Percentiles rank a stretch among this genome's conserved stretches.
These are phyloP conservation scores for Brenthis hecate DNA, from an alignment of 2,888 invertebrate species.

Conservation along the genomic window DNA sequence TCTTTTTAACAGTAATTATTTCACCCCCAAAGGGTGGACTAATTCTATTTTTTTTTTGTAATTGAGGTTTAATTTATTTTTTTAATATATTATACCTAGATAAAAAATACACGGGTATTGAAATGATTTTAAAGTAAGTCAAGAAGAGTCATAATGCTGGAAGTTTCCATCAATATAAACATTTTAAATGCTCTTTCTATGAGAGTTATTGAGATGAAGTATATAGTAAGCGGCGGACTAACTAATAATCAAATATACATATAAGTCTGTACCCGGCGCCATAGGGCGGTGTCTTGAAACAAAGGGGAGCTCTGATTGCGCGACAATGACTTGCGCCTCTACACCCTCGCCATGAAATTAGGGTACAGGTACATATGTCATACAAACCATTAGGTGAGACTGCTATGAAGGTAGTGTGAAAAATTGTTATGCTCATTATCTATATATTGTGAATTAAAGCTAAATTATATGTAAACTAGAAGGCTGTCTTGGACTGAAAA, in stretches of 20 bases:
- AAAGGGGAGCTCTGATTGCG: conserved; percentile 68
- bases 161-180: no score
- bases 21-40: no score
- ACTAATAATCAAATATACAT: not conserved
- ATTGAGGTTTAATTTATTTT: no score
- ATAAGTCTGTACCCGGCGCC: conserved; percentile 27
- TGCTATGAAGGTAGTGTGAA: conserved; percentile 5
- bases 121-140: no score
- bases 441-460: not conserved
- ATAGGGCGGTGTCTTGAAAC: conserved; percentile 51
- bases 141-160: no score
- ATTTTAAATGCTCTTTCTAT: no score
- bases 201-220: not conserved
- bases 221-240: conserved; percentile 1
- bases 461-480: not conserved
- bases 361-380: conserved; percentile 47
- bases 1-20: no score
- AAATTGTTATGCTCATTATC: conserved; percentile 1
- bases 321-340: conserved; percentile 65
- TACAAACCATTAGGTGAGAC: conserved; percentile 8
- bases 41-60: no score
- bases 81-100: no score
- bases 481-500: not conserved
- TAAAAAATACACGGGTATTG: no score
- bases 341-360: conserved; percentile 55